A percentile compares a stretch with the other conserved stretches of the same genome.
These are phyloP conservation scores for Nymphalis io DNA, from an alignment of 1,140 invertebrate species.

Conservation along the genomic window DNA sequence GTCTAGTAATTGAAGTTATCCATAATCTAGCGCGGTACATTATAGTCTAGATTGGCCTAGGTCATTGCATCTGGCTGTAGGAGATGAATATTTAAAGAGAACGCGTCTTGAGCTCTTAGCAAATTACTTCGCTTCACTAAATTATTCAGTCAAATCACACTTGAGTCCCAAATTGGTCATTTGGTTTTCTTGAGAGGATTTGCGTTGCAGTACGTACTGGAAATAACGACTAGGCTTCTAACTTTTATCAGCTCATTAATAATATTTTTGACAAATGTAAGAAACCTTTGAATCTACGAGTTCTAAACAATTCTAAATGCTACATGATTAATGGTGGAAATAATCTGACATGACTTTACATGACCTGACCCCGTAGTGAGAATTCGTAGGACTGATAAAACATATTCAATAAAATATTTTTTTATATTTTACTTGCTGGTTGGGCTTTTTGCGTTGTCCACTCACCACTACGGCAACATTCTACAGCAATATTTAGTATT, in stretches of 20 bases:
- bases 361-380: too few relatives aligned
- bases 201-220: background rate
- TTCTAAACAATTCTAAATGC: too few relatives aligned
- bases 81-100: slow-evolving; percentile 32
- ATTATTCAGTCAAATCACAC: slow-evolving; percentile 14
- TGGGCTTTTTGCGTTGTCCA: too few relatives aligned
- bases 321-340: too few relatives aligned
- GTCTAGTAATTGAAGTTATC: background rate
- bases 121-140: slow-evolving; percentile 29
- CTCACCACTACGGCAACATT: too few relatives aligned
- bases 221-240: background rate
- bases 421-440: too few relatives aligned
- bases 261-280: background rate
- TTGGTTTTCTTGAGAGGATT: background rate
- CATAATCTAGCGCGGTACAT: slow-evolving; percentile 10
- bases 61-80: slow-evolving; percentile 18
- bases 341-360: too few relatives aligned
- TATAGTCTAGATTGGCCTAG: slow-evolving; percentile 29
- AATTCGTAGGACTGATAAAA: too few relatives aligned
- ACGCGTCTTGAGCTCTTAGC: slow-evolving; percentile 30
- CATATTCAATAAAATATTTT: too few relatives aligned
- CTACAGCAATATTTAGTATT: too few relatives aligned
- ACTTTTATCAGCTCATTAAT: background rate
- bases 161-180: slow-evolving; percentile 9
- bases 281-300: background rate